Evolutionary conservation across 2,888 invertebrate species (phyloP), one percentile per base, ranked within the genome.

Genomic region (Octodonta nipae): DNA sequence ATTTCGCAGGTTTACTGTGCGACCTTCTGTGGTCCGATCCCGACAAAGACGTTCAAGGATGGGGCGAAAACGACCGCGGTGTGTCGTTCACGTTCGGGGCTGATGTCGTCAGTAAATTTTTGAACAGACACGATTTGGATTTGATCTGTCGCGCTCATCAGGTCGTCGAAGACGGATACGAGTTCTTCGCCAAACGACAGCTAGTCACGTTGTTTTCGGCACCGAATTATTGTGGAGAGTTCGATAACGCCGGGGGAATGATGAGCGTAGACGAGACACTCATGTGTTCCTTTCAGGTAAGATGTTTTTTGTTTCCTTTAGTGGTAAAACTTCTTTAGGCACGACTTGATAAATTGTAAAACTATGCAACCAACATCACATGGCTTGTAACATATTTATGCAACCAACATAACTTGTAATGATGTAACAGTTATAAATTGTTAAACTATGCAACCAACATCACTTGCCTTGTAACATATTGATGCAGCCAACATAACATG

Each of bases 181-280:
- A 96, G 60, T 98, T 96, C 66, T 96, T 96, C 65, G 95, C 96
- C 10, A 96, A 96, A 61, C 73, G 96, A 41, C 93, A 96, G 61
- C 71, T 98, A 54, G 96, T 98, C 32, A 98, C 96, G 2, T 65
- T 96, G 33, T 98, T 98, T 66, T 96, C 95, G n/a, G 93, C 93
- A 27, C 93, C 93, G 17, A 95, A 95, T 63, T 91, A 91, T 60
- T 91, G 91, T 60, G 91, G 93, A n/a, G 91, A 93, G 64, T 93
- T 93, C 56, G 93, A 95, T 63, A 96, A 96, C 60, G 95, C 95
- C 32, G 96, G 95, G 34, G 96, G 93, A 40, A 96, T 96, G 95
- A 96, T 96, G 96, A 89, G 88, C 40, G 96, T 96, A 17, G 96
- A 96, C 62, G 95, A 96, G 61, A 88, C 92, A 38, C 74, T 96